Evolutionary conservation across 2,113 vertebrate genomes (phyloP).

Genomic region (Thunnus thynnus): DNA sequence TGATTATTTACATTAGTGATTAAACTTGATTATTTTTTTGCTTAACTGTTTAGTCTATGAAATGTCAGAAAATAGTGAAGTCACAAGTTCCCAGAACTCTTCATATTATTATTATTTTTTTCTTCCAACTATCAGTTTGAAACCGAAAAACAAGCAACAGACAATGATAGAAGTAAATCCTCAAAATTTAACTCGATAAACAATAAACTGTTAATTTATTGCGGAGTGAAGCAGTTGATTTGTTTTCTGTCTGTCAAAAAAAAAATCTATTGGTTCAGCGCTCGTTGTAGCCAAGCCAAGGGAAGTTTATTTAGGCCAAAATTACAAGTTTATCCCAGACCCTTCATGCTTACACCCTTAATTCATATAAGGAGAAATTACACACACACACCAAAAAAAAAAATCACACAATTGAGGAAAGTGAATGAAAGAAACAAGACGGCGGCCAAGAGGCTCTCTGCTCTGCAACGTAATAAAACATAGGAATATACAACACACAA

Average conservation of each 20-base stretch:
- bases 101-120: neutral
- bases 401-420: neutral
- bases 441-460: no score
- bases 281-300: no score
- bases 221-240: no score
- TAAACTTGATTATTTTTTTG: neutral
- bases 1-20: neutral
- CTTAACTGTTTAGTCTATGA: neutral
- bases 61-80: neutral
- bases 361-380: neutral
- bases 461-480: no score
- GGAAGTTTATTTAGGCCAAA: no score
- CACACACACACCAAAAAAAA: neutral
- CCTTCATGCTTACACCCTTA: neutral
- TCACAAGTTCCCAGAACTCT: neutral
- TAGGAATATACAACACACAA: no score
- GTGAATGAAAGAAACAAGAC: no score
- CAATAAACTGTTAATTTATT: no score
- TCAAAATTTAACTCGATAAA: neutral
- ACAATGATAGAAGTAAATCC: neutral
- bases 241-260: no score
- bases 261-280: no score
- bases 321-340: neutral
- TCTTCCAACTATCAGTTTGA: neutral
- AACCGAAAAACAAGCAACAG: neutral